Percentiles rank a stretch among this genome's conserved stretches.
Conservation (phyloP, 2,113 vertebrate genomes). For the Galbula dea region DNA sequence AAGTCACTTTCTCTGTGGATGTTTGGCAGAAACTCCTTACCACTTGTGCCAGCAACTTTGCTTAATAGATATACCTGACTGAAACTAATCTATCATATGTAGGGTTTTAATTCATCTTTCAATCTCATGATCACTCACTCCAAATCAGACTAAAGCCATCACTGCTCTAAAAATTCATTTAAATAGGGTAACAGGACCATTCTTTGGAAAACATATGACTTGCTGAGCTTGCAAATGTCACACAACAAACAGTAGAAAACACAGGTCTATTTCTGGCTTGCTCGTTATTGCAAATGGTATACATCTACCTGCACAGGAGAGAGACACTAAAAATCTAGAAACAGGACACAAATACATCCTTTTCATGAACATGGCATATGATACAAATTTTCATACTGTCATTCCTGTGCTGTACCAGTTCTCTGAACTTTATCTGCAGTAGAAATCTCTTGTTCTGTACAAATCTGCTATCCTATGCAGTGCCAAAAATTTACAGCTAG, state of each 20-base stretch:
- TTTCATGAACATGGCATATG: background rate
- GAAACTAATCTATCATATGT: background rate
- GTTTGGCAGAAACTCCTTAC: conserved; percentile 16
- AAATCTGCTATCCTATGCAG: background rate
- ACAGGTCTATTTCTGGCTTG: background rate
- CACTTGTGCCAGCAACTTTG: background rate
- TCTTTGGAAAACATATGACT: background rate
- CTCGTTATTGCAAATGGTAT: background rate
- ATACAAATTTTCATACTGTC: background rate
- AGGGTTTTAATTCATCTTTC: background rate
- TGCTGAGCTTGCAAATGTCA: background rate
- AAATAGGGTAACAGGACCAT: background rate
- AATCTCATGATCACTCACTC: background rate
- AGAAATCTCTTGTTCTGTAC: background rate
- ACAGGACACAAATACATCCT: background rate
- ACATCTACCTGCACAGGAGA: background rate
- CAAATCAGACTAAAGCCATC: background rate
- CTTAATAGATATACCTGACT: background rate
- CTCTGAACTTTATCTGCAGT: background rate
- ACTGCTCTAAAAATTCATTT: background rate
- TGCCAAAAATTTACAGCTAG: background rate
- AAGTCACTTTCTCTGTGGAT: conserved; percentile 11
- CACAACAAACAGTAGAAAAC: background rate
- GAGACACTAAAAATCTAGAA: background rate
- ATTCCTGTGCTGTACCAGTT: background rate